These are phyloP conservation scores for Tolmerus cingulatus DNA, from an alignment of 2,888 invertebrate species.

Conservation along the genomic window DNA sequence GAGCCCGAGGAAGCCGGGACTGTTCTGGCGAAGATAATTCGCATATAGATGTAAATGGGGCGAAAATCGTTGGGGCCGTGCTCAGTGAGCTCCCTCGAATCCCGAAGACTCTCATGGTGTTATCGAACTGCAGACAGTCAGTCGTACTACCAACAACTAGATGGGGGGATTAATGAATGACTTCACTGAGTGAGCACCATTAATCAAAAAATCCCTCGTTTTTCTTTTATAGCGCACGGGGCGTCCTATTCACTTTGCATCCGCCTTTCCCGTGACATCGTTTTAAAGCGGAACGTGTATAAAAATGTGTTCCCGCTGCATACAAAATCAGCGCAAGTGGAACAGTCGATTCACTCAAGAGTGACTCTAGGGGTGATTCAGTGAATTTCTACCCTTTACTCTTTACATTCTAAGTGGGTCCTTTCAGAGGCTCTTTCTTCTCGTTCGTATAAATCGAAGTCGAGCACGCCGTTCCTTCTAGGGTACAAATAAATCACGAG, in stretches of 20 bases:
- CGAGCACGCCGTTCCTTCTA: neutral
- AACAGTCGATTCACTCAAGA: neutral
- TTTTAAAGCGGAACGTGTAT: conserved; percentile 2
- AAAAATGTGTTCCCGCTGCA: conserved; percentile 17
- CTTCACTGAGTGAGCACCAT: conserved; percentile 27
- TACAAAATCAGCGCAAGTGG: conserved; percentile 9
- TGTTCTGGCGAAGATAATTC: neutral
- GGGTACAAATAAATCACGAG: conserved; percentile 10
- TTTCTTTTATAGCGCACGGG: neutral
- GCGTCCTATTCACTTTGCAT: neutral
- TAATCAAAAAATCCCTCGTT: conserved; percentile 22
- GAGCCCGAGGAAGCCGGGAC: neutral
- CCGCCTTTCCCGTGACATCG: neutral
- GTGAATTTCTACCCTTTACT: conserved; percentile 2
- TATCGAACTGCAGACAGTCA: conserved; percentile 29
- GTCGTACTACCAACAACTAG: neutral
- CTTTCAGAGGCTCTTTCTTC: neutral
- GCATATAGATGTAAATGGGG: conserved; percentile 30
- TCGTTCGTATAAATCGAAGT: neutral
- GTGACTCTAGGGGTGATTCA: neutral
- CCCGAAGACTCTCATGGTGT: neutral
- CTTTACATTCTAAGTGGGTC: neutral
- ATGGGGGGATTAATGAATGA: conserved; percentile 10
- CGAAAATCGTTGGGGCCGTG: neutral
- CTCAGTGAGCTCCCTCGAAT: neutral